A percentile compares a stretch with the other conserved stretches of the same genome.
phyloP scores from a whole-genome alignment of 2,888 invertebrate species.

The Terebella lapidaria region DNA sequence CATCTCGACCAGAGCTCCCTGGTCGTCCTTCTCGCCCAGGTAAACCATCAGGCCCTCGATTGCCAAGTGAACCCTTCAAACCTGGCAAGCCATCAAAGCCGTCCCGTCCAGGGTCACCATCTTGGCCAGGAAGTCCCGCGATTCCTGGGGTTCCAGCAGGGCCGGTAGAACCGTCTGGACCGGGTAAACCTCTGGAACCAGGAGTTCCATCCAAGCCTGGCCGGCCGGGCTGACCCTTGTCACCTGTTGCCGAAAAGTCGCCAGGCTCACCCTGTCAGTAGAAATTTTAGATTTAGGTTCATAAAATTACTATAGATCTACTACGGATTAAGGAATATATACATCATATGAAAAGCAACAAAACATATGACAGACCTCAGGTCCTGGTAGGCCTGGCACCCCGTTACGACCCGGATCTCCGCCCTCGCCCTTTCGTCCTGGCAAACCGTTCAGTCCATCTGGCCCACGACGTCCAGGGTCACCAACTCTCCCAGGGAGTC shows the following conservation, averaged over 20 bases:
- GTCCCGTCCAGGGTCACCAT: background rate
- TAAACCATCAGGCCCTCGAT: conserved; percentile 23
- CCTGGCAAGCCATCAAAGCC: background rate
- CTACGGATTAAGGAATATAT: no score
- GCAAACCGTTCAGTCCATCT: conserved; percentile 30
- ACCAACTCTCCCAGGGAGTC: conserved; percentile 10
- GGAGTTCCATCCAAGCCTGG: conserved; percentile 8
- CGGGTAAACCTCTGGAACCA: conserved; percentile 11
- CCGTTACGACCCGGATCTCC: conserved; percentile 6
- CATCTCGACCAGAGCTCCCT: conserved; percentile 20
- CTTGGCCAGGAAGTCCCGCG: background rate
- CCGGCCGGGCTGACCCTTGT: background rate
- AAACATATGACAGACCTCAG: no score
- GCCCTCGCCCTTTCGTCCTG: background rate
- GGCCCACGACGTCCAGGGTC: conserved; percentile 19
- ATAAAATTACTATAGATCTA: no score
- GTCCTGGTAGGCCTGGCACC: conserved; percentile 12
- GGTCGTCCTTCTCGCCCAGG: conserved; percentile 20
- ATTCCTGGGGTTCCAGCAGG: conserved; percentile 14
- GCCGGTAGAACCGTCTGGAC: conserved; percentile 9
- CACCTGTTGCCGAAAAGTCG: no score
- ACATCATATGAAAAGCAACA: no score
- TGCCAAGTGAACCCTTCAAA: conserved; percentile 12
- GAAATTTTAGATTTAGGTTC: no score
- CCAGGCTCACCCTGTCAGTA: no score